Evolutionary conservation across 2,797 vertebrate species (phyloP).

Genomic region (Erithacus rubecula): DNA sequence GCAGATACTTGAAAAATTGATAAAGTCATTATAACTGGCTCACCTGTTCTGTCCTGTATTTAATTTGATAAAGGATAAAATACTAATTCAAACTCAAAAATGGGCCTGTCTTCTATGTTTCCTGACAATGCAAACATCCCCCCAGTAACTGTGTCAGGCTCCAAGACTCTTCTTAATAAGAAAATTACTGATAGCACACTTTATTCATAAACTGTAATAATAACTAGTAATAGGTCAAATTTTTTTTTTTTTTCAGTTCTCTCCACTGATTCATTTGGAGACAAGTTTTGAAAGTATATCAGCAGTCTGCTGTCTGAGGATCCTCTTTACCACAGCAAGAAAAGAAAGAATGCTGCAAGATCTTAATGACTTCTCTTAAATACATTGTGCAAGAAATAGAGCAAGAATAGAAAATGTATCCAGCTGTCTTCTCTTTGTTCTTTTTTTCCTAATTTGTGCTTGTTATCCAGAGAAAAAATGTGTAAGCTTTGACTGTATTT

Average conservation of each 20-base stretch:
- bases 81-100: background rate
- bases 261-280: background rate
- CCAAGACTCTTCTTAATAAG: background rate
- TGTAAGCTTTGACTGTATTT: background rate
- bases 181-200: background rate
- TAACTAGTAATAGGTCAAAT: background rate
- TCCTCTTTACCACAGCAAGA: background rate
- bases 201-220: background rate
- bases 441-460: background rate
- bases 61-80: background rate
- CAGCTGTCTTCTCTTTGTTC: background rate
- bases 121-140: background rate
- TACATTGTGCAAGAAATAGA: background rate
- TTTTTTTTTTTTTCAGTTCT: background rate
- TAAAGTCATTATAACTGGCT: background rate
- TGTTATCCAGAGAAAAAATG: background rate
- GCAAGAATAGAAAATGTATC: background rate
- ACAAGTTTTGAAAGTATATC: background rate
- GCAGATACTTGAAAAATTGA: background rate
- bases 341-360: background rate
- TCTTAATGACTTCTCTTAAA: background rate
- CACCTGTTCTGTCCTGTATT: background rate
- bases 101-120: background rate
- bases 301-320: background rate
- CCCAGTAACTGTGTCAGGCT: background rate